phyloP scores from a whole-genome alignment of 1,140 invertebrate genomes.

The Drosophila lacertosa region DNA sequence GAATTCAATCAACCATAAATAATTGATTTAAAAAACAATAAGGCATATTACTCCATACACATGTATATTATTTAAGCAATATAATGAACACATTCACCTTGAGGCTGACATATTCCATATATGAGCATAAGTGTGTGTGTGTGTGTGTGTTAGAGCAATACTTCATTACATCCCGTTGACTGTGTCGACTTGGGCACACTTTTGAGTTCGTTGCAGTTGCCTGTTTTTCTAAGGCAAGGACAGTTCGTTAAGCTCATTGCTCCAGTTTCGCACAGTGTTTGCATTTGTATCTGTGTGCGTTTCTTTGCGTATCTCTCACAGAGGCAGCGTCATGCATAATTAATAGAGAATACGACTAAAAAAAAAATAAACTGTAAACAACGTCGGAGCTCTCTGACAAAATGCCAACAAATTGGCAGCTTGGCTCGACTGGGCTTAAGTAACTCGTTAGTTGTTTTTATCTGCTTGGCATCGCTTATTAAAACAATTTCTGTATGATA shows the following conservation, averaged over 20 bases:
- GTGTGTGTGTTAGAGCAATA: too few species aligned
- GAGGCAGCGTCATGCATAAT: constrained; percentile 59
- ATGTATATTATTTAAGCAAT: background rate
- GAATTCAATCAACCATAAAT: background rate
- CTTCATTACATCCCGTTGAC: background rate
- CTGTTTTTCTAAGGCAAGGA: constrained; percentile 35
- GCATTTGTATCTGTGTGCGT: constrained; percentile 1
- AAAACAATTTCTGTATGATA: constrained; percentile 61
- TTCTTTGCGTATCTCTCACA: constrained; percentile 14
- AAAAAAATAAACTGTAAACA: constrained; percentile 5
- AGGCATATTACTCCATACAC: background rate
- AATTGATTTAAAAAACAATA: background rate
- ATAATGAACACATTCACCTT: constrained; percentile 9
- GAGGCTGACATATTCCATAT: background rate
- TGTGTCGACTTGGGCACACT: background rate
- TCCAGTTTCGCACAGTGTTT: constrained; percentile 39
- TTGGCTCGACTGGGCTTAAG: constrained; percentile 49
- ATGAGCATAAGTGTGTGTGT: too few species aligned
- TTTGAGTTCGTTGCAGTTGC: background rate
- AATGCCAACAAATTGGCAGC: constrained; percentile 75
- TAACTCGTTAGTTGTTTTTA: constrained; percentile 77
- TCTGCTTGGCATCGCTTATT: constrained; percentile 74
- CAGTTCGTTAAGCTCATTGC: constrained; percentile 42
- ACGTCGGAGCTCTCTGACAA: constrained; percentile 55
- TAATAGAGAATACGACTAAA: constrained; percentile 57